Conservation (phyloP, 37 sponge, comb jelly and placozoan species). For the Corticium candelabrum region DNA sequence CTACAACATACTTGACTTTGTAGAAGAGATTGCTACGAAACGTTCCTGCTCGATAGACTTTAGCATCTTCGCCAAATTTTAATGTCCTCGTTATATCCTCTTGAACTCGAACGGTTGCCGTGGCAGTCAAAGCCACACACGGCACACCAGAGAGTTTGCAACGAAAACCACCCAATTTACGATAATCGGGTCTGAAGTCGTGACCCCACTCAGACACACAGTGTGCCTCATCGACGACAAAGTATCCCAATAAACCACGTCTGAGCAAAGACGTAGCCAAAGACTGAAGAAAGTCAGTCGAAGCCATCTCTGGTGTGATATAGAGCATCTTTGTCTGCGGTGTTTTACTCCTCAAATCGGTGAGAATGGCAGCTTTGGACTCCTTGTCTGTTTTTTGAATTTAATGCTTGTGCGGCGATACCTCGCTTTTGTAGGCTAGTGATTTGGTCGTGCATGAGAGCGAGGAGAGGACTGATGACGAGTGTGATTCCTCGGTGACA, state of each 20-base stretch:
- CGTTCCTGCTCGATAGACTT: constrained; percentile 42
- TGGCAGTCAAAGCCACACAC: constrained; percentile 91
- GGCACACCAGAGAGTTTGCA: constrained; percentile 41
- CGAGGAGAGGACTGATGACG: constrained; percentile 91
- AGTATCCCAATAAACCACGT: constrained; percentile 27
- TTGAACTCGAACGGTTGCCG: constrained; percentile 81
- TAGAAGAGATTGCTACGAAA: constrained; percentile 76
- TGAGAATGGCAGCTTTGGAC: constrained; percentile 50
- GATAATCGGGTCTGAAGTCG: constrained; percentile 96
- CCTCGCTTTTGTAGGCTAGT: constrained; percentile 39
- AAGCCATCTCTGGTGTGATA: constrained; percentile 89
- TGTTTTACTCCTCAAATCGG: constrained; percentile 23
- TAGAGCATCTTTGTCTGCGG: constrained; percentile 79
- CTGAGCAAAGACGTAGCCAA: constrained; percentile 32
- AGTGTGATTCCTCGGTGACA: constrained; percentile 62
- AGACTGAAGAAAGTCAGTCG: constrained; percentile 50
- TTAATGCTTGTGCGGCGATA: constrained; percentile 63
- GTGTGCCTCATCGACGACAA: constrained; percentile 95
- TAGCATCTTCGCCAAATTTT: constrained; percentile 25
- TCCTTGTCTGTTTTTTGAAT: constrained; percentile 63
- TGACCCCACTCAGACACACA: constrained; percentile 99
- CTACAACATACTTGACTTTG: constrained; percentile 32
- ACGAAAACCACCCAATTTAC: constrained; percentile 78
- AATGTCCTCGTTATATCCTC: constrained; percentile 47
- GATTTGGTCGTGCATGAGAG: constrained; percentile 86